Conservation (phyloP, 1,140 invertebrate species). For the Drosophila suzukii region DNA sequence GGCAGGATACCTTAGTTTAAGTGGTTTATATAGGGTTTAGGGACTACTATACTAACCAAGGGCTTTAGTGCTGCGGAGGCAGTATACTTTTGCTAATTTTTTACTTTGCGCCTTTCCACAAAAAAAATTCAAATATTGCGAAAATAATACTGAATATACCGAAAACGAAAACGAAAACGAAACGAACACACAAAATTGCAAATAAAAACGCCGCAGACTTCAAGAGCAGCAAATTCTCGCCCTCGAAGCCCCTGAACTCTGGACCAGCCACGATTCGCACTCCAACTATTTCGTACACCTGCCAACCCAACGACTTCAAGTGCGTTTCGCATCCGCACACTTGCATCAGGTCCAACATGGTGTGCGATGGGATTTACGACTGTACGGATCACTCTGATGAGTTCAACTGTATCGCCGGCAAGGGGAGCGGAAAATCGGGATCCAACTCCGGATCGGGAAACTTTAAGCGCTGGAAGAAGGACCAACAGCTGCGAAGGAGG, state of each 20-base stretch:
- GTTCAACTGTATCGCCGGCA: conserved; percentile 86
- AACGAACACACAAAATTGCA: conserved; percentile 15
- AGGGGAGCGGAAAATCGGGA: background rate
- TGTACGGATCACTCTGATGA: conserved; percentile 91
- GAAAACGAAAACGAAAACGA: conserved; percentile 21
- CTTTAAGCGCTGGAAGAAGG: conserved; percentile 72
- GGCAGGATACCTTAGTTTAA: background rate
- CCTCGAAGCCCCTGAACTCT: conserved; percentile 25
- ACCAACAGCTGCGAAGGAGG: conserved; percentile 1
- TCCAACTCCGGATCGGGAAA: conserved; percentile 8
- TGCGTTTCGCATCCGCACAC: conserved; percentile 82
- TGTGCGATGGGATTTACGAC: conserved; percentile 89
- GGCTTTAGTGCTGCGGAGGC: conserved; percentile 18
- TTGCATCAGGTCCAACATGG: conserved; percentile 87
- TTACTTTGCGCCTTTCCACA: conserved; percentile 32
- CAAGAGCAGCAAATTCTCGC: conserved; percentile 54
- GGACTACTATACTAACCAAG: conserved; percentile 46
- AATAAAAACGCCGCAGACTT: conserved; percentile 58
- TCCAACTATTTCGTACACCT: conserved; percentile 42
- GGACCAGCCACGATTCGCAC: conserved; percentile 17
- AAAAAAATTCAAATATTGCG: conserved; percentile 1
- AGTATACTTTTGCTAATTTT: conserved; percentile 44
- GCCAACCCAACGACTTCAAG: conserved; percentile 80
- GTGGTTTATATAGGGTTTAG: conserved; percentile 14
- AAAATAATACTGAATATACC: conserved; percentile 9